Evolutionary conservation across 2,113 vertebrate genomes (phyloP), one percentile per base, ranked within the genome.

Genomic region (Trochalopteron elliotii): DNA sequence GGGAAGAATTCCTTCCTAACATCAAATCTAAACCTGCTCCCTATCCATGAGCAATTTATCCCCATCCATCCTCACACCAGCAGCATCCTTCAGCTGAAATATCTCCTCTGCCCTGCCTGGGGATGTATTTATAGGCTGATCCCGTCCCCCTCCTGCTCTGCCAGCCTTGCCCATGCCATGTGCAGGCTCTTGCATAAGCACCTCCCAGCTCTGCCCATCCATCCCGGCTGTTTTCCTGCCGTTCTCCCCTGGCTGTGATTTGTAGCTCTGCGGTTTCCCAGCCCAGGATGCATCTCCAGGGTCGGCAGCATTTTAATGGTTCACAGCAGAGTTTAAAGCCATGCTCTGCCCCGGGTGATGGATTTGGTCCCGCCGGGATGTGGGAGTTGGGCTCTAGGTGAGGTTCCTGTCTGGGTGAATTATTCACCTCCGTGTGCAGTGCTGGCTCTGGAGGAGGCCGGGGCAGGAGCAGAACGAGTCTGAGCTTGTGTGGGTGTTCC

Each of bases 161-260:
- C 90, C 49, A 8, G 74, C 19, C 88, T 75, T 75, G 70, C 5
- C 93, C 61, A 0, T 60, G 91, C 94, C 68, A 3, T 16, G 22
- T 78, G 83, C 59, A 53, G 71, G 20, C 80, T 88, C 75, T 44
- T 83, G 93, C 87, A 44, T 16, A n/a, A 81, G 80, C 77, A 67
- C 14, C 90, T 93, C 42, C 70, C 67, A 6, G 28, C 84, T 7
- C 91, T 89, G 77, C 88, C 84, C 90, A 39, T 70, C 90, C 83
- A 27, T 71, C 87, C 90, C 1, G 12, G 11, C 4, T 55, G 77
- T 35, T 87, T 24, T 24, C 78, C 7, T 0, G 17, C 86, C 44
- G 72, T 13, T 89, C 84, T 87, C 19, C 2, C 80, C 65, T 93
- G 59, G 37, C 64, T 0, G 5, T 56, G 87, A 89, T 90, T 88